These are phyloP conservation scores for Oryzias curvinotus DNA, from an alignment of 2,113 vertebrate genomes.

Conservation along the genomic window DNA sequence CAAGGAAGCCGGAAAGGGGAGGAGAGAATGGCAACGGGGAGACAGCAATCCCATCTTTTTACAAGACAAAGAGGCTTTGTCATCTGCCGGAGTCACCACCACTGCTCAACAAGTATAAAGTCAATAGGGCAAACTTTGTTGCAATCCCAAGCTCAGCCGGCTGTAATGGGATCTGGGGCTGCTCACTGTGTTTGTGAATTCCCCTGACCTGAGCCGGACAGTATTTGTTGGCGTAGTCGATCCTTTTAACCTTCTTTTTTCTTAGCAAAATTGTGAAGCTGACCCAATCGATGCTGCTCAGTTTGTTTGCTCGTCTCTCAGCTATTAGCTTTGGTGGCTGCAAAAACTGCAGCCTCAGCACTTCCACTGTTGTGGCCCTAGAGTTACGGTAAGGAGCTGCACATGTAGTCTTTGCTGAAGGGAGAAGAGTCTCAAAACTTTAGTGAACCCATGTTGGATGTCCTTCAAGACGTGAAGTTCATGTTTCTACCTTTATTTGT, in stretches of 20 bases:
- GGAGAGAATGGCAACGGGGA: slow-evolving; percentile 8
- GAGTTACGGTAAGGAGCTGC: neutral
- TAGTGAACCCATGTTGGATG: neutral
- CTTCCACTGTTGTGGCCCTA: neutral
- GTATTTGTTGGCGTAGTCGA: slow-evolving; percentile 7
- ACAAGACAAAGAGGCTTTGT: slow-evolving; percentile 52
- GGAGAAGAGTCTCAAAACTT: neutral
- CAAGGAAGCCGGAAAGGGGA: slow-evolving; percentile 19
- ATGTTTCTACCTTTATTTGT: neutral
- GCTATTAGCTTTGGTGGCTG: neutral
- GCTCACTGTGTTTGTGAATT: slow-evolving; percentile 7
- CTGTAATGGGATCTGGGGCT: slow-evolving; percentile 10
- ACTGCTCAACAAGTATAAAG: slow-evolving; percentile 29
- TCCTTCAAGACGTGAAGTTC: neutral
- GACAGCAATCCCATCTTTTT: slow-evolving; percentile 31
- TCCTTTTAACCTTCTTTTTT: slow-evolving; percentile 11
- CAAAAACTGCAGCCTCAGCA: neutral
- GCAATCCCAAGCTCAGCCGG: slow-evolving; percentile 5
- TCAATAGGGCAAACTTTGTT: slow-evolving; percentile 19
- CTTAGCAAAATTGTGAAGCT: neutral
- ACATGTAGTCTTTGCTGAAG: neutral
- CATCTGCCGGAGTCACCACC: slow-evolving; percentile 16
- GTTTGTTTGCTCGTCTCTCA: neutral
- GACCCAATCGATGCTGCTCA: slow-evolving; percentile 7
- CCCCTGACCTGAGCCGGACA: slow-evolving; percentile 21